Evolutionary conservation across 2,113 vertebrate species (phyloP).

Genomic region (Merops nubicus): DNA sequence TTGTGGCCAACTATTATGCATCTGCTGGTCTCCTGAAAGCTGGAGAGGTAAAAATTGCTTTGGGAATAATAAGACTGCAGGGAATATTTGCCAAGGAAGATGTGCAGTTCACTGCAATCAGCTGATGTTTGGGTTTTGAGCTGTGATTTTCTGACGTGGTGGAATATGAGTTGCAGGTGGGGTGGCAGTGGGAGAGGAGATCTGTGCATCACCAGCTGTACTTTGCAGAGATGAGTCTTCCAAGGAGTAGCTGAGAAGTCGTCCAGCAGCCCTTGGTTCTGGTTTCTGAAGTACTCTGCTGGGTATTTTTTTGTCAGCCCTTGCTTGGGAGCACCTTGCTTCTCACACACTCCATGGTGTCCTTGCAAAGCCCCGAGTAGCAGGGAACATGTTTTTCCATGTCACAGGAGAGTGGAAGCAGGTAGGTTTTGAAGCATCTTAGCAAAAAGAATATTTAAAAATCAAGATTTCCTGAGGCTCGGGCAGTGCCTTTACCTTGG

Average conservation of each 20-base stretch:
- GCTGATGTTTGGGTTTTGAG: neutral
- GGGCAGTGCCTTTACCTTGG: neutral
- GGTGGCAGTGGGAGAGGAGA: neutral
- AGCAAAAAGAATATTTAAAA: neutral
- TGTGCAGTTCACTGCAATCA: neutral
- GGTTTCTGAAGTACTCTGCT: neutral
- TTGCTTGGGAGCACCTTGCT: neutral
- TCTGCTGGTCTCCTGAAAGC: constrained; percentile 88
- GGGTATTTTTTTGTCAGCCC: neutral
- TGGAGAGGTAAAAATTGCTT: constrained; percentile 83
- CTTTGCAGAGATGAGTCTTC: neutral
- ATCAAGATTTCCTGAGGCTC: neutral
- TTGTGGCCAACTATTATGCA: constrained; percentile 97
- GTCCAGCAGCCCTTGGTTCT: neutral
- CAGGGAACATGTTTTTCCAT: neutral
- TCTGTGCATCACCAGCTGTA: neutral
- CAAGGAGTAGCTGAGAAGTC: neutral
- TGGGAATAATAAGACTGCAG: neutral
- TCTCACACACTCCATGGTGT: neutral
- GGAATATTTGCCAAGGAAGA: neutral
- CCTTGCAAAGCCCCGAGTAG: neutral
- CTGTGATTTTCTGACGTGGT: neutral
- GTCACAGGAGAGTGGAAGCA: neutral
- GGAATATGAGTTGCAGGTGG: neutral
- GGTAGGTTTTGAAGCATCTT: neutral